Percentiles rank a stretch among this genome's conserved stretches.
phyloP scores from a whole-genome alignment of 2,888 invertebrate species.

The Taphrorychus bicolor region DNA sequence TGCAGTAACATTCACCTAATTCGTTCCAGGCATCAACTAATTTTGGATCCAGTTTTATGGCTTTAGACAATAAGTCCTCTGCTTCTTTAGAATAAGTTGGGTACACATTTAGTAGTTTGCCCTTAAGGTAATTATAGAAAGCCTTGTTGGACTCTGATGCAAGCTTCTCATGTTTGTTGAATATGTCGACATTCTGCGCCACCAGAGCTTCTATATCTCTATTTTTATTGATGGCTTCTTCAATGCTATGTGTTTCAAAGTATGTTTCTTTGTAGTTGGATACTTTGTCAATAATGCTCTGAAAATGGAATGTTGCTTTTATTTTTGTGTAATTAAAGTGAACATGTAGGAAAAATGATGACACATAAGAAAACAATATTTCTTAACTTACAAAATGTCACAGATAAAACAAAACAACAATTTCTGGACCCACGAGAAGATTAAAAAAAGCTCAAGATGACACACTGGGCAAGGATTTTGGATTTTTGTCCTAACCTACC shows the following conservation, averaged over 20 bases:
- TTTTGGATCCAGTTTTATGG: constrained; percentile 84
- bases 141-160: constrained; percentile 46
- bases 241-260: constrained; percentile 76
- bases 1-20: constrained; percentile 89
- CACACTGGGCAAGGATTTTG: too few species aligned
- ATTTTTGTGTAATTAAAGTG: neutral
- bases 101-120: constrained; percentile 76
- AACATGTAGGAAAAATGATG: neutral
- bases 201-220: constrained; percentile 70
- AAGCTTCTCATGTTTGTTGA: constrained; percentile 72
- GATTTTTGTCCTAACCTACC: too few species aligned
- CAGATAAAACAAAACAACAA: neutral
- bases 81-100: constrained; percentile 73
- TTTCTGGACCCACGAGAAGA: too few species aligned
- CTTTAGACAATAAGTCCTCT: constrained; percentile 78
- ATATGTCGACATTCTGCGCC: constrained; percentile 65
- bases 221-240: constrained; percentile 72
- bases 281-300: constrained; percentile 72
- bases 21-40: constrained; percentile 87
- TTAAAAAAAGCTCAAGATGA: too few species aligned
- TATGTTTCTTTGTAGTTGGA: constrained; percentile 79
- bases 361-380: neutral
- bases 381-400: neutral
- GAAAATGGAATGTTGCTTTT: constrained; percentile 52
- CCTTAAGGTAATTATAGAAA: constrained; percentile 73